A percentile compares a stretch with the other conserved stretches of the same genome.
Conservation (phyloP, 2,888 invertebrate species). For the Mimumesa dahlbomi region DNA sequence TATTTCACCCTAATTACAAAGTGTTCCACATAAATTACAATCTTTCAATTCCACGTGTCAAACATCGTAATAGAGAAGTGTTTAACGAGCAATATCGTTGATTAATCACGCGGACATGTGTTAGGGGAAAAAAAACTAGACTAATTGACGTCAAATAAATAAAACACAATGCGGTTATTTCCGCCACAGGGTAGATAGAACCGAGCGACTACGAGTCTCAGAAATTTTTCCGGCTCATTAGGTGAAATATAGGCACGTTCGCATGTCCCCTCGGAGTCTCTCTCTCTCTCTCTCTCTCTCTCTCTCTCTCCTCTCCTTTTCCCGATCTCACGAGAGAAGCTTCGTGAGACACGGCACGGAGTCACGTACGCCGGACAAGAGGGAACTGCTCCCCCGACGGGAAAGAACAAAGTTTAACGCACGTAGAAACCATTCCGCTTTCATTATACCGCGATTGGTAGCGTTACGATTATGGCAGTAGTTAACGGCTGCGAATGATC, state of each 20-base stretch:
- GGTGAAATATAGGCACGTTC: conserved; percentile 58
- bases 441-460: background rate
- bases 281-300: conserved; percentile 4
- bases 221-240: conserved; percentile 68
- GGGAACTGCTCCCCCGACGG: conserved; percentile 19
- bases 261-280: conserved; percentile 35
- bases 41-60: too few relatives aligned
- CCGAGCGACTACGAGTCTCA: conserved; percentile 55
- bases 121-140: too few relatives aligned
- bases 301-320: background rate
- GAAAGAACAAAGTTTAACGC: conserved; percentile 3
- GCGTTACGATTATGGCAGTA: background rate
- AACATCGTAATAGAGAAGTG: too few relatives aligned
- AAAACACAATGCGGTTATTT: too few relatives aligned
- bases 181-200: too few relatives aligned
- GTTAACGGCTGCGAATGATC: too few relatives aligned
- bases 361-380: conserved; percentile 55
- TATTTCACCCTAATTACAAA: too few relatives aligned
- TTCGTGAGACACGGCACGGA: conserved; percentile 38
- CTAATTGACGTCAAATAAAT: too few relatives aligned
- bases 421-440: conserved; percentile 3
- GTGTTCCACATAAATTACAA: too few relatives aligned
- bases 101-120: too few relatives aligned
- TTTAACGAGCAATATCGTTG: too few relatives aligned
- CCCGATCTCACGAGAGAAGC: conserved; percentile 11